Evolutionary conservation across 2,888 invertebrate species (phyloP).

Genomic region (Drosophila borborema): DNA sequence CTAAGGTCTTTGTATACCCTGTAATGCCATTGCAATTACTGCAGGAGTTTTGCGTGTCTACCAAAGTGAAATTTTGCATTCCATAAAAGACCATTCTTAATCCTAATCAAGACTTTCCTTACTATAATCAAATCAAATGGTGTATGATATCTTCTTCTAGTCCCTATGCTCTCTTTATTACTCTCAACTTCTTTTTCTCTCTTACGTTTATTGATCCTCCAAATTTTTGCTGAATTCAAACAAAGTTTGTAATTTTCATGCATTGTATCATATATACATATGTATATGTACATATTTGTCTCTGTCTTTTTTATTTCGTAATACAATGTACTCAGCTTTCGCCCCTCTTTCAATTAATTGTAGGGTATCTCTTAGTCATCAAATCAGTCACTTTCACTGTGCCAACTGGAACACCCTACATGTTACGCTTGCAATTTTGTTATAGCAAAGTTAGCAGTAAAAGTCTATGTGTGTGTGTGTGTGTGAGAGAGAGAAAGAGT

Average conservation of each 20-base stretch:
- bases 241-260: too few relatives aligned
- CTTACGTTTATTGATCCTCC: neutral
- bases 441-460: slow-evolving; percentile 8
- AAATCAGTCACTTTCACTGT: neutral
- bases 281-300: too few relatives aligned
- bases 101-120: neutral
- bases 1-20: slow-evolving; percentile 15
- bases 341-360: neutral
- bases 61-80: neutral
- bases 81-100: neutral
- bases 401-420: neutral
- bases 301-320: too few relatives aligned
- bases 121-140: neutral
- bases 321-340: neutral
- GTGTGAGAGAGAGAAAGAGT: neutral
- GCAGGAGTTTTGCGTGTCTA: too few relatives aligned
- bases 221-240: neutral
- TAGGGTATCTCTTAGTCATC: slow-evolving; percentile 6
- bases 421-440: slow-evolving; percentile 37
- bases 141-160: too few relatives aligned
- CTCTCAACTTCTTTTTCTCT: neutral
- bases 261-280: too few relatives aligned
- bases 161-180: neutral
- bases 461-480: neutral
- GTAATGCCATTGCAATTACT: neutral